Evolutionary conservation across 1,140 invertebrate species (phyloP), one percentile per base, ranked within the genome.

Genomic region (Neotoxoptera formosana): DNA sequence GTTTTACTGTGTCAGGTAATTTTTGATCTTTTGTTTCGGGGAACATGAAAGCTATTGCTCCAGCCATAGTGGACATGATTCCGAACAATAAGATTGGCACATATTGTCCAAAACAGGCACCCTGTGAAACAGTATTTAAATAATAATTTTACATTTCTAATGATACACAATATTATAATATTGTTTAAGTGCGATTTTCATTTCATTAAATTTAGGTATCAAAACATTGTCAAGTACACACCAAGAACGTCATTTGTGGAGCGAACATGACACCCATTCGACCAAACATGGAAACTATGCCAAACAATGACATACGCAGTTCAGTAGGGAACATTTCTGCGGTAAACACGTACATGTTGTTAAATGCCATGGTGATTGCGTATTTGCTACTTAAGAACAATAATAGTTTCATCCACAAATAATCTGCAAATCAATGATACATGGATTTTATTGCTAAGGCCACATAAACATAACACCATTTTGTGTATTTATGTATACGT

Each of bases 361-460:
- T 96, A 95, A 97, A 97, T 0, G 97, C 96, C 94, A 96, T 96
- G 30, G 97, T 96, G 90, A 97, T 97, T 48, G 96, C 96, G 94
- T 97, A 96, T 95, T 98, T 98, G 23, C 97, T 98, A 25, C 96
- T 94, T 93, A 98, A 96, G 94, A 97, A 97, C 9, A 97, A 53
- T 8, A 94, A 45, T 83, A 94, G 48, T 34, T 91, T n/a, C 17
- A 93, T 7, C 25, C 20, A 76, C 0, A 45, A n/a, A 47, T 41
- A 30, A 93, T 60, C 60, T 89, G 25, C 34, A 93, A 90, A 84
- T n/a, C 11, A n/a, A 87, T 48, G 6, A 23, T 48, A 87, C 45
- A 25, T 67, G 3, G 11, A 20, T 67, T 67, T 17, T 67, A n/a
- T 67, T 67, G 8, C 8, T 30, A 60, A 60, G 7, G 8, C 60